Percentiles rank a stretch among this genome's conserved stretches.
These are phyloP conservation scores for Mylabris phalerata DNA, from an alignment of 1,140 invertebrate genomes.

Conservation along the genomic window DNA sequence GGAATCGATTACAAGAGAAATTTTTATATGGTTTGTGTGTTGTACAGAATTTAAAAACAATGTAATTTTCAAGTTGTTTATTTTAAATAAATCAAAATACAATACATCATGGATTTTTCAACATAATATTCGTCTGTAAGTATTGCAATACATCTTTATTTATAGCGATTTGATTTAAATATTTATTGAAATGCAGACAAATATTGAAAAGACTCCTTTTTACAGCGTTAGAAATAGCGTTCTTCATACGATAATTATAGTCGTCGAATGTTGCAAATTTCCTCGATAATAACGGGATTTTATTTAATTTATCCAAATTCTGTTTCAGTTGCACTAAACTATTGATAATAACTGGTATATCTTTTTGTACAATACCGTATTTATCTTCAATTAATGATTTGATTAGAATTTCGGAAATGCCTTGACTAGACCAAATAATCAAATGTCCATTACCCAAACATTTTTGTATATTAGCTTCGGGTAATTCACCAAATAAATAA, in stretches of 20 bases:
- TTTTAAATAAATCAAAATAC: conserved; percentile 24
- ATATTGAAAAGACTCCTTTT: conserved; percentile 71
- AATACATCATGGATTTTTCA: too few relatives aligned
- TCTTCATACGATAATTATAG: conserved; percentile 54
- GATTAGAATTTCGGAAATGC: conserved; percentile 58
- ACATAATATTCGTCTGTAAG: conserved; percentile 9
- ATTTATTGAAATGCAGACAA: conserved; percentile 57
- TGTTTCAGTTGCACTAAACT: conserved; percentile 58
- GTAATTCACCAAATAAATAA: conserved; percentile 64
- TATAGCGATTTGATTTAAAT: conserved; percentile 59
- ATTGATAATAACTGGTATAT: conserved; percentile 61
- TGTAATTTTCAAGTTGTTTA: conserved; percentile 45
- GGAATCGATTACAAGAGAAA: conserved; percentile 61
- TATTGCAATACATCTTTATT: conserved; percentile 31
- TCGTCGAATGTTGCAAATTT: conserved; percentile 53
- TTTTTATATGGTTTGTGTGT: conserved; percentile 74
- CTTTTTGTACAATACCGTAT: conserved; percentile 73
- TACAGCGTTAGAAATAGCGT: conserved; percentile 53
- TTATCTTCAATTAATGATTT: conserved; percentile 66
- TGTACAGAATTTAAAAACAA: conserved; percentile 63
- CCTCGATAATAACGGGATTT: conserved; percentile 53
- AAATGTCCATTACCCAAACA: conserved; percentile 58
- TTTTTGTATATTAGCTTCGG: conserved; percentile 57
- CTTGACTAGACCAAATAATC: conserved; percentile 63
- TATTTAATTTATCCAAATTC: conserved; percentile 63